Evolutionary conservation across 2,113 vertebrate species (phyloP).

Genomic region (Festucalex cinctus): DNA sequence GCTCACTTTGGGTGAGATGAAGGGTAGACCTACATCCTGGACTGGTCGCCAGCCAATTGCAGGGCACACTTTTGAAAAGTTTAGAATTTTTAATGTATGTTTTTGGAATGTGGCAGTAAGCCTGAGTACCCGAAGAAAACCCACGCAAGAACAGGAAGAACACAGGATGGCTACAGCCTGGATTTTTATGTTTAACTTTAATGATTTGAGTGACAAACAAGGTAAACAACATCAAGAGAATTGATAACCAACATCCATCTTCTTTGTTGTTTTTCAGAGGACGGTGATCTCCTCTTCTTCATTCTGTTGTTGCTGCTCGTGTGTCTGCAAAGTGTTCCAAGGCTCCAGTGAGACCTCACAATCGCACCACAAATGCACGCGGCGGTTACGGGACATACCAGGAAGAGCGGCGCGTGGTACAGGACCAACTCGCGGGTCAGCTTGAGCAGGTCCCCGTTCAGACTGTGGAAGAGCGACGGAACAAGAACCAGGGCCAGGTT

Average conservation of each 20-base stretch:
- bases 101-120: too few relatives aligned
- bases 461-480: constrained; percentile 65
- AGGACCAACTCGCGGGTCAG: constrained; percentile 72
- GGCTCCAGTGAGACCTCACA: not conserved
- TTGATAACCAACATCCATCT: not conserved
- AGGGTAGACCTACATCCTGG: too few relatives aligned
- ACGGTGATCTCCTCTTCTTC: constrained; percentile 39
- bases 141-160: too few relatives aligned
- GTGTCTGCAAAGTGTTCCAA: constrained; percentile 16
- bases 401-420: constrained; percentile 66
- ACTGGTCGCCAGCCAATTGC: too few relatives aligned
- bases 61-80: too few relatives aligned
- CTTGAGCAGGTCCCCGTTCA: constrained; percentile 57
- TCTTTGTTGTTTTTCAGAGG: constrained; percentile 26
- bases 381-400: constrained; percentile 29
- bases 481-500: constrained; percentile 74
- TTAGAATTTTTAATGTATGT: too few relatives aligned
- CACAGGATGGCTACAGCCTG: too few relatives aligned
- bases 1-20: too few relatives aligned
- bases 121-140: too few relatives aligned
- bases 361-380: not conserved
- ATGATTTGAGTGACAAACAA: too few relatives aligned
- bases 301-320: not conserved
- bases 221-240: not conserved
- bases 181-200: too few relatives aligned